Evolutionary conservation across 2,113 vertebrate species (phyloP).

Genomic region (Silurus meridionalis): DNA sequence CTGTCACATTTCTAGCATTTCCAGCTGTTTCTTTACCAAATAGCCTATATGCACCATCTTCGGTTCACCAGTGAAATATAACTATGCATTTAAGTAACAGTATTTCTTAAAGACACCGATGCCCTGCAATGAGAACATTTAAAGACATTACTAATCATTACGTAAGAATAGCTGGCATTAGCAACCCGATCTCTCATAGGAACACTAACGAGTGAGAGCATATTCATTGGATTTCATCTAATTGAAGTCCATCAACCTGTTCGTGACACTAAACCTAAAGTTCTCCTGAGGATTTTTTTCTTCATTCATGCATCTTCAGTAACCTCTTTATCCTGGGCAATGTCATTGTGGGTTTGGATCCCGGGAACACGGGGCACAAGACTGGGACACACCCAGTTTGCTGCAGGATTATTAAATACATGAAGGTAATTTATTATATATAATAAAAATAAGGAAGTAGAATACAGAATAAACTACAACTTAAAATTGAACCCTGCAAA

Average conservation of each 20-base stretch:
- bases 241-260: slow-evolving; percentile 12
- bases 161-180: slow-evolving; percentile 9
- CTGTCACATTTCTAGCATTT: not conserved
- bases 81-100: not conserved
- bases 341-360: not conserved
- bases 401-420: no score
- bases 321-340: not conserved
- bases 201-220: slow-evolving; percentile 22
- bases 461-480: no score
- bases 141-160: slow-evolving; percentile 18
- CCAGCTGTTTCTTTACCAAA: not conserved
- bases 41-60: not conserved
- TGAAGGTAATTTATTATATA: no score
- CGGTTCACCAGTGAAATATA: not conserved
- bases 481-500: no score
- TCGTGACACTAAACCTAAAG: slow-evolving; percentile 3
- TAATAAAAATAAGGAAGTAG: not conserved
- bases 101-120: not conserved
- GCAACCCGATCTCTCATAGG: slow-evolving; percentile 19
- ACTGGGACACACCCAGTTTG: not conserved
- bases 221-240: slow-evolving; percentile 32
- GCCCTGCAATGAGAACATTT: slow-evolving; percentile 2
- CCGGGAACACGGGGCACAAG: not conserved
- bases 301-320: not conserved
- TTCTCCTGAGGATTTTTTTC: not conserved